Conservation (phyloP, 1,140 invertebrate genomes). For the Thaumatotibia leucotreta region DNA sequence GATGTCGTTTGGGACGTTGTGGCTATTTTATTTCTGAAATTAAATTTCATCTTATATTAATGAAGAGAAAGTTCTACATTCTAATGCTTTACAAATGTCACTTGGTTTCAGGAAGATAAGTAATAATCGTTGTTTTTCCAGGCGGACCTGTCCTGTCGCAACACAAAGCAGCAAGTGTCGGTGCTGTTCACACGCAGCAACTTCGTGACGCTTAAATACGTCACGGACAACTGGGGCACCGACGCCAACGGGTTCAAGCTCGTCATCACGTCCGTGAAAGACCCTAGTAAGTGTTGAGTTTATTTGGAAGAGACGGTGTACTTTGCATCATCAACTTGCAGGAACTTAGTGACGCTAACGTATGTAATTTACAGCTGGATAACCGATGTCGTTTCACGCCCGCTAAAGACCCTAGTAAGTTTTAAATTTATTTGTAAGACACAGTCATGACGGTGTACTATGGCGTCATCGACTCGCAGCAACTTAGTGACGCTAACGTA, state of each 20-base stretch:
- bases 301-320: too few relatives aligned
- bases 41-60: too few relatives aligned
- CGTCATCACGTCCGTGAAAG: slow-evolving; percentile 95
- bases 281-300: slow-evolving; percentile 85
- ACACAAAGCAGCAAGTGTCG: slow-evolving; percentile 90
- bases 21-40: too few relatives aligned
- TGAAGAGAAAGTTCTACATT: too few relatives aligned
- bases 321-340: too few relatives aligned
- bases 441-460: too few relatives aligned
- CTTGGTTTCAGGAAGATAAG: too few relatives aligned
- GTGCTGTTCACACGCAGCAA: slow-evolving; percentile 93
- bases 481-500: slow-evolving; percentile 96
- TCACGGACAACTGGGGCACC: slow-evolving; percentile 94
- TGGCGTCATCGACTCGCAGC: too few relatives aligned
- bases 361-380: slow-evolving; percentile 96
- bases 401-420: slow-evolving; percentile 94
- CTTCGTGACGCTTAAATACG: slow-evolving; percentile 95
- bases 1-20: too few relatives aligned
- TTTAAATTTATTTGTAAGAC: slow-evolving; percentile 22
- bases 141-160: slow-evolving; percentile 93
- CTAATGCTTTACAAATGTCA: too few relatives aligned
- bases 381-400: slow-evolving; percentile 93
- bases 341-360: slow-evolving; percentile 95
- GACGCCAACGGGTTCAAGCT: slow-evolving; percentile 94
- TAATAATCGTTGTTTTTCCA: slow-evolving; percentile 66